phyloP scores from a whole-genome alignment of 2,888 invertebrate genomes.

The Vesta saturnalis region DNA sequence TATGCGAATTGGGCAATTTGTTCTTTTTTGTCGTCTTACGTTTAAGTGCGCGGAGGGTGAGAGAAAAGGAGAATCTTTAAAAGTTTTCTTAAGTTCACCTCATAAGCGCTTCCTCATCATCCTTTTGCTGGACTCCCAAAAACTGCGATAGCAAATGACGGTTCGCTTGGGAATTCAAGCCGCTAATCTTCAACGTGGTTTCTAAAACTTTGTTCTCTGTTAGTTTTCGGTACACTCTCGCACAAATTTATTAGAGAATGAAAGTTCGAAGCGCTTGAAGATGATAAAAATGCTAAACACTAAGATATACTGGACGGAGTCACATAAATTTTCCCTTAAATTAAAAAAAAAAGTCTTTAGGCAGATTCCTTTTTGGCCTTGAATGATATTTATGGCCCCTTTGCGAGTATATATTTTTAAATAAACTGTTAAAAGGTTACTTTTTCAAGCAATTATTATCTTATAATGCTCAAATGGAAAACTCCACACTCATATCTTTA shows the following conservation, averaged over 20 bases:
- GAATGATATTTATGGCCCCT: slow-evolving; percentile 5
- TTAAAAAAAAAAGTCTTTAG: slow-evolving; percentile 18
- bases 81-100: slow-evolving; percentile 29
- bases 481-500: too few species aligned
- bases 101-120: slow-evolving; percentile 34
- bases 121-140: slow-evolving; percentile 28
- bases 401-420: neutral
- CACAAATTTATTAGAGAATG: slow-evolving; percentile 31
- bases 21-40: slow-evolving; percentile 26
- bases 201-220: slow-evolving; percentile 33
- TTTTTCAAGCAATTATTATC: neutral
- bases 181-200: slow-evolving; percentile 43
- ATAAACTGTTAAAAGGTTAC: neutral
- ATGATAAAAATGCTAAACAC: slow-evolving; percentile 30
- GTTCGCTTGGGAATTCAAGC: slow-evolving; percentile 41
- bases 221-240: slow-evolving; percentile 26
- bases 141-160: slow-evolving; percentile 39
- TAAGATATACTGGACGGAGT: slow-evolving; percentile 12
- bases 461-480: too few species aligned
- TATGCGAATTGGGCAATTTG: slow-evolving; percentile 30
- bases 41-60: slow-evolving; percentile 24
- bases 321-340: slow-evolving; percentile 18
- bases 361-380: slow-evolving; percentile 12
- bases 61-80: slow-evolving; percentile 15
- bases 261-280: slow-evolving; percentile 25